Conservation (phyloP, 1,140 invertebrate genomes). For the Augochlora pura region DNA sequence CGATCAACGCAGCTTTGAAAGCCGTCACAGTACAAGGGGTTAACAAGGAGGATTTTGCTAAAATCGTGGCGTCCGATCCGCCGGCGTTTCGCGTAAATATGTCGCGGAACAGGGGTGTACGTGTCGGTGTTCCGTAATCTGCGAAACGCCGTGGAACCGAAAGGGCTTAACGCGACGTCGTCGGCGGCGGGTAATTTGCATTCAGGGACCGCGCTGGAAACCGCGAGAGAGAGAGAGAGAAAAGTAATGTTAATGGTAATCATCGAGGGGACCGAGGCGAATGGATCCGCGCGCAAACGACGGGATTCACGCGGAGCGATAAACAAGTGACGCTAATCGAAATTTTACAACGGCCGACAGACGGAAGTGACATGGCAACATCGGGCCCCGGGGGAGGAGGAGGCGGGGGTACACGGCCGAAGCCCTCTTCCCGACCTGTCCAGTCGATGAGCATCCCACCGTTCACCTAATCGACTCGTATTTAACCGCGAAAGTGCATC, state of each 20-base stretch:
- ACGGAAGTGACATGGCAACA: constrained; percentile 1
- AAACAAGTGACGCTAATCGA: neutral
- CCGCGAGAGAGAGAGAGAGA: too few species aligned
- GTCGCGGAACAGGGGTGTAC: too few species aligned
- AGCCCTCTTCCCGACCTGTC: neutral
- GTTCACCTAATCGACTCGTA: constrained; percentile 14
- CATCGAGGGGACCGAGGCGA: neutral
- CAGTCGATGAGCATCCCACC: neutral
- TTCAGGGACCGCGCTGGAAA: neutral
- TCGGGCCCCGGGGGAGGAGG: too few species aligned
- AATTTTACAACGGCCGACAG: constrained; percentile 3
- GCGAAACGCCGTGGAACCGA: too few species aligned
- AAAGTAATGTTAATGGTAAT: neutral
- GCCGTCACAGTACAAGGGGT: too few species aligned
- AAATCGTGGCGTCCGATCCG: too few species aligned
- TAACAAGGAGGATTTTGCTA: too few species aligned
- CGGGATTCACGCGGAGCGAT: neutral
- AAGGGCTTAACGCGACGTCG: too few species aligned
- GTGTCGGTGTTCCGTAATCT: too few species aligned
- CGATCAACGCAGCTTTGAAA: too few species aligned
- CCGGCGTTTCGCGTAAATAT: too few species aligned
- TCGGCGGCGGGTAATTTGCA: neutral
- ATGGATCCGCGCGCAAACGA: neutral
- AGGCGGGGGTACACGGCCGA: too few species aligned
- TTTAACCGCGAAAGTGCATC: constrained; percentile 23